phyloP scores from a whole-genome alignment of 1,140 invertebrate genomes.

The Diachasma alloeum region DNA sequence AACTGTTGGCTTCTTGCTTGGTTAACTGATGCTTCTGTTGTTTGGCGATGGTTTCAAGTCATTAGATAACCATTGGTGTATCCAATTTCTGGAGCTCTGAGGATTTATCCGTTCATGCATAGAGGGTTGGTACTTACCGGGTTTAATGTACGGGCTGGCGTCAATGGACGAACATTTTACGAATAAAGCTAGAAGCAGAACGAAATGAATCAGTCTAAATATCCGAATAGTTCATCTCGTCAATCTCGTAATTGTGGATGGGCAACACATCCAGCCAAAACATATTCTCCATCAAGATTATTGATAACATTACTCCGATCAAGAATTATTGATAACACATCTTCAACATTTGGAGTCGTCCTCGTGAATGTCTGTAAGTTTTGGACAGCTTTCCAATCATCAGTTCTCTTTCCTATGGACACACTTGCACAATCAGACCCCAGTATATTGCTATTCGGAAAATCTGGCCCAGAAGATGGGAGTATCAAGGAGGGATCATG shows the following conservation, averaged over 20 bases:
- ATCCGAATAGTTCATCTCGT: too few species aligned
- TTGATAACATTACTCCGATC: conserved; percentile 13
- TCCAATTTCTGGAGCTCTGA: not conserved
- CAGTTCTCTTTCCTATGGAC: not conserved
- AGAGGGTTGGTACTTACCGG: not conserved
- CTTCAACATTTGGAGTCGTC: conserved; percentile 3
- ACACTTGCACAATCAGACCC: not conserved
- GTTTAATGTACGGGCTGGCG: too few species aligned
- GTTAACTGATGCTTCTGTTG: not conserved
- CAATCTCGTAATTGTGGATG: not conserved
- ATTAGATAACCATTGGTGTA: not conserved
- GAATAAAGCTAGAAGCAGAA: not conserved
- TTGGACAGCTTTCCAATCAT: conserved; percentile 58
- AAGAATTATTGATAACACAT: not conserved
- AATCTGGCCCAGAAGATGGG: not conserved
- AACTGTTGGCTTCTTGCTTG: not conserved
- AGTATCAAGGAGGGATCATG: not conserved
- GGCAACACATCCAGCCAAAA: too few species aligned
- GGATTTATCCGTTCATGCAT: not conserved
- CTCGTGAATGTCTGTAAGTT: conserved; percentile 55
- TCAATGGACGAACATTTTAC: too few species aligned
- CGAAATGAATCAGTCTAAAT: not conserved
- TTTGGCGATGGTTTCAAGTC: not conserved
- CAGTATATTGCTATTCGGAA: not conserved
- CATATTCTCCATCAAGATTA: conserved; percentile 29